phyloP scores from a whole-genome alignment of 1,140 invertebrate species.

The Pachypsylla venusta region DNA sequence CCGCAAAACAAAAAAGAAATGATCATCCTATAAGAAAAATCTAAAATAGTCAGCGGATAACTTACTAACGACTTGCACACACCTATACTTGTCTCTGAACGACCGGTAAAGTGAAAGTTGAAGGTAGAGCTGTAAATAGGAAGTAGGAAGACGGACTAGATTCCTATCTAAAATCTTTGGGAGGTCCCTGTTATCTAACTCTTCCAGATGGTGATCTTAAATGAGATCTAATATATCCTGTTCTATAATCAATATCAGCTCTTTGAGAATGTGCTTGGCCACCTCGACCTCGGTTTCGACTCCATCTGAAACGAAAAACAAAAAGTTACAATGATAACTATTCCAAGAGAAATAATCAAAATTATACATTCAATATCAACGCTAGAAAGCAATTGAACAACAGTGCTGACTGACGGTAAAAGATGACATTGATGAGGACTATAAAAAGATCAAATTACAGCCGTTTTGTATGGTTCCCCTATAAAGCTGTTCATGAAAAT shows the following conservation, averaged over 20 bases:
- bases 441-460: too few relatives aligned
- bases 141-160: neutral
- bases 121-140: neutral
- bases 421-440: too few relatives aligned
- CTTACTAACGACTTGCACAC: too few relatives aligned
- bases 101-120: too few relatives aligned
- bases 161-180: neutral
- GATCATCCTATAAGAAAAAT: too few relatives aligned
- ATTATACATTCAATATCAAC: slow-evolving; percentile 4
- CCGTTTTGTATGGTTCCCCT: too few relatives aligned
- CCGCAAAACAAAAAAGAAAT: too few relatives aligned
- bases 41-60: too few relatives aligned
- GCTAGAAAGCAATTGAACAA: neutral
- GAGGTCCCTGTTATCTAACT: slow-evolving; percentile 52
- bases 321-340: slow-evolving; percentile 3
- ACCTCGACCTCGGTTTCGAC: slow-evolving; percentile 45
- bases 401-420: neutral
- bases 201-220: slow-evolving; percentile 71
- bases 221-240: slow-evolving; percentile 78
- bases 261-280: slow-evolving; percentile 40
- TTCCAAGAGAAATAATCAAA: slow-evolving; percentile 4
- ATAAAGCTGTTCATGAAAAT: too few relatives aligned
- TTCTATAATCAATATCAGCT: slow-evolving; percentile 63
- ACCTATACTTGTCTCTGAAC: too few relatives aligned
- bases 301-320: slow-evolving; percentile 39